Percentiles rank a stretch among this genome's conserved stretches.
Conservation (phyloP, 1,140 invertebrate species). For the Octopus bimaculoides region DNA sequence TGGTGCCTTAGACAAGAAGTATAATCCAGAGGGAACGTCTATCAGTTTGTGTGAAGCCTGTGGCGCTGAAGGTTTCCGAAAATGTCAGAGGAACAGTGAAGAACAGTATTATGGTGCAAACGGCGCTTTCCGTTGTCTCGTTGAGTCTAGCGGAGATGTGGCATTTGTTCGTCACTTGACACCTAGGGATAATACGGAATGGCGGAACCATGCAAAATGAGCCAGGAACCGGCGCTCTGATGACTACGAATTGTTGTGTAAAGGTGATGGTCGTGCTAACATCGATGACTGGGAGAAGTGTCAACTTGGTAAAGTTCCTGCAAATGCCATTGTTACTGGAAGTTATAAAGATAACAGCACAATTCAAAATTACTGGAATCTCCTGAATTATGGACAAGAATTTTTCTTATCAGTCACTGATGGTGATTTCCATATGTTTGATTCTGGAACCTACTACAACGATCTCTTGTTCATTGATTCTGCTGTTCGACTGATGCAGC, state of each 20-base stretch:
- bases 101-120: conserved; percentile 88
- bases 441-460: conserved; percentile 50
- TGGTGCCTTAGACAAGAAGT: conserved; percentile 81
- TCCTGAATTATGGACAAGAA: too few relatives aligned
- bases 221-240: conserved; percentile 82
- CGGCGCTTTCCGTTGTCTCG: conserved; percentile 87
- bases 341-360: too few relatives aligned
- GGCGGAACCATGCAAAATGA: conserved; percentile 85
- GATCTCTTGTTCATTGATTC: conserved; percentile 55
- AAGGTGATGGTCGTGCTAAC: conserved; percentile 74
- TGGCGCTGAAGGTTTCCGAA: conserved; percentile 77
- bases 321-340: conserved; percentile 87
- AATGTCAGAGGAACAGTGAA: conserved; percentile 78
- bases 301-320: conserved; percentile 86
- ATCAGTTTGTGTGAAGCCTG: conserved; percentile 88
- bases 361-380: too few relatives aligned
- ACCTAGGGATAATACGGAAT: conserved; percentile 86
- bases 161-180: conserved; percentile 94
- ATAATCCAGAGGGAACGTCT: conserved; percentile 69
- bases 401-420: conserved; percentile 40
- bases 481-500: conserved; percentile 47
- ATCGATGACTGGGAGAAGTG: conserved; percentile 79
- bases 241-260: conserved; percentile 91
- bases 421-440: conserved; percentile 55
- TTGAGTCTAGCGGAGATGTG: conserved; percentile 84